Base-by-base conservation (phyloP, 2,888 invertebrate genomes). In the Metalampra italica region DNA sequence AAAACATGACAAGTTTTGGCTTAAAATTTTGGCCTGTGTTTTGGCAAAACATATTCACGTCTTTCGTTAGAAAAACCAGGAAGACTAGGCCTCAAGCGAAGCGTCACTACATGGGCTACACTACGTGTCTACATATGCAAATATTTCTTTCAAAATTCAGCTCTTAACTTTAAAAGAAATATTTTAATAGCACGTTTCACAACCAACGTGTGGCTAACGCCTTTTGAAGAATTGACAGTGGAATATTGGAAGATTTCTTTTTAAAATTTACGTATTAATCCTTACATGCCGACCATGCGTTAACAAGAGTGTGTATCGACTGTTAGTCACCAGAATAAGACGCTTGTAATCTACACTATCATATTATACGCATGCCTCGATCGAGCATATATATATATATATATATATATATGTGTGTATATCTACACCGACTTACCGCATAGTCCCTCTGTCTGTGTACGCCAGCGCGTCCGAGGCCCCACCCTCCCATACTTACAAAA, bases 191-290 rank as follows among this genome's bases (percentile, higher is more conserved):
- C 85, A 86, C 87, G 87, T 77, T 75, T 88, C 88, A 87, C 87
- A 88, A 88, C 87, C 87, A 80, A 81, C 78, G 84, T 86, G 82
- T 78, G 87, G 87, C 85, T 64, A 75, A 73, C 71, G 84, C 84
- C 75, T 78, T 73, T 76, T 70, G 72, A 68, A 75, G 65, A 86
- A 86, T 86, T 86, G 87, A 87, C 87, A 82, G 83, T 78, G 79
- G 81, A 73, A 67, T 73, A 64, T 68, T 66, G 85, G 84, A 81
- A 84, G 78, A 79, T 68, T 64, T 64, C 65, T 65, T 66, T 59
- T 63, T 51, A 50, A 12, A 41, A 40, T 43, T 40, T 47, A 54
- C 67, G 79, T 82, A 82, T 70, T 78, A 69, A 57, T 74, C 66
- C 83, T n/a, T n/a, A n/a, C n/a, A 87, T 85, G 85, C 85, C 83